phyloP scores from a whole-genome alignment of 2,797 vertebrate species.

The Pristis pectinata region DNA sequence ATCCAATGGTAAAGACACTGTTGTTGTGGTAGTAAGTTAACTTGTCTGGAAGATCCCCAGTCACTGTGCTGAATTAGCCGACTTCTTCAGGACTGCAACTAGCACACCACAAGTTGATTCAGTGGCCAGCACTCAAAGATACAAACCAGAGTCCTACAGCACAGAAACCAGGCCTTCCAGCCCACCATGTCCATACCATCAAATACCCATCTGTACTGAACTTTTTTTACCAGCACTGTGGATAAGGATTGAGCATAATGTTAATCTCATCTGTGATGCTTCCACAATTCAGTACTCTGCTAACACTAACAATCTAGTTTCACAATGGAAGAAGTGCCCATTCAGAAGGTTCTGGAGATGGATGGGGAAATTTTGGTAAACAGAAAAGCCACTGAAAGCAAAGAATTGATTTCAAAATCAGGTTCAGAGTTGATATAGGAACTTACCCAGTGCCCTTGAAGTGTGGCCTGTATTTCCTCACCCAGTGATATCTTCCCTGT shows the following conservation, averaged over 20 bases:
- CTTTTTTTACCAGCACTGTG: neutral
- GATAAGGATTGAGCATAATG: neutral
- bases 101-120: neutral
- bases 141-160: neutral
- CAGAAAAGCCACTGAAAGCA: neutral
- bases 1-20: neutral
- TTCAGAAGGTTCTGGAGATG: neutral
- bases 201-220: no score
- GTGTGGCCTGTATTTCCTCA: conserved; percentile 72
- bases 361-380: neutral
- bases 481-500: conserved; percentile 78
- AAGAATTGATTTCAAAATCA: neutral
- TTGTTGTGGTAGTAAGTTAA: neutral
- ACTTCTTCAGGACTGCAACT: neutral
- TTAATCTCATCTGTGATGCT: neutral
- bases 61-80: neutral
- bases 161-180: no score
- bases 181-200: no score
- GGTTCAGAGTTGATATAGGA: neutral
- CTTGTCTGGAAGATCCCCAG: neutral
- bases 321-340: neutral
- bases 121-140: neutral
- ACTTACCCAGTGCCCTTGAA: conserved; percentile 86
- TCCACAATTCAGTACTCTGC: neutral
- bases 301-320: neutral